Evolutionary conservation across 2,797 vertebrate genomes (phyloP).

Genomic region (Orestias chungarensis): DNA sequence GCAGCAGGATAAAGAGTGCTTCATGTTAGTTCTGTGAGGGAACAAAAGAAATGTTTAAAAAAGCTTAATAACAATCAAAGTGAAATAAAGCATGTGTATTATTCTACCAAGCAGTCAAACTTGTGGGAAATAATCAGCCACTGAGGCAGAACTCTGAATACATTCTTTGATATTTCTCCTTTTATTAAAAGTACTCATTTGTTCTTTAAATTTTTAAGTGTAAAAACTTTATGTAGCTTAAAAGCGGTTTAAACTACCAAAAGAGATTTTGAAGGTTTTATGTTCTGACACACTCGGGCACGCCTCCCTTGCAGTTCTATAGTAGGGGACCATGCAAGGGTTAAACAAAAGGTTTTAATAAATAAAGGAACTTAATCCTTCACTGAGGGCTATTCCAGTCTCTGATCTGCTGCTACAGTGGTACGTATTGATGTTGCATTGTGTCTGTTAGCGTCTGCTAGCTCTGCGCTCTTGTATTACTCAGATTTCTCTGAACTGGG

Average conservation of each 20-base stretch:
- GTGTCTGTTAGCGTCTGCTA: too few relatives aligned
- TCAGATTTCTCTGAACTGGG: too few relatives aligned
- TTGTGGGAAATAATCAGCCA: neutral
- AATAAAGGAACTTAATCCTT: too few relatives aligned
- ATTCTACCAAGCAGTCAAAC: neutral
- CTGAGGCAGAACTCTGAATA: neutral
- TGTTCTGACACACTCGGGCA: neutral
- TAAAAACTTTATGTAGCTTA: neutral
- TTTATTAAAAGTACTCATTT: neutral
- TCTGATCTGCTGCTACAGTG: too few relatives aligned
- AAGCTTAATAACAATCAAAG: constrained; percentile 21
- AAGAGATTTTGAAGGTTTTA: neutral
- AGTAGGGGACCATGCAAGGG: too few relatives aligned
- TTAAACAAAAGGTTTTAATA: too few relatives aligned
- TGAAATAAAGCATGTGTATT: neutral
- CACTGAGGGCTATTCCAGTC: too few relatives aligned
- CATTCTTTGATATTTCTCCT: neutral
- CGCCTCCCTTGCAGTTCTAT: too few relatives aligned
- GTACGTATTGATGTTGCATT: too few relatives aligned
- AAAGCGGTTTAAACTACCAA: neutral
- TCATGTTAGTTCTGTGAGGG: neutral
- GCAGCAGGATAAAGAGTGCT: constrained; percentile 5
- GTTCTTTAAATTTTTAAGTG: neutral
- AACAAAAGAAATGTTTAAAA: neutral
- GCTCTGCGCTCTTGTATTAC: too few relatives aligned